A percentile compares a stretch with the other conserved stretches of the same genome.
phyloP scores from a whole-genome alignment of 2,113 vertebrate genomes.

The Microcebus lehilahytsara region DNA sequence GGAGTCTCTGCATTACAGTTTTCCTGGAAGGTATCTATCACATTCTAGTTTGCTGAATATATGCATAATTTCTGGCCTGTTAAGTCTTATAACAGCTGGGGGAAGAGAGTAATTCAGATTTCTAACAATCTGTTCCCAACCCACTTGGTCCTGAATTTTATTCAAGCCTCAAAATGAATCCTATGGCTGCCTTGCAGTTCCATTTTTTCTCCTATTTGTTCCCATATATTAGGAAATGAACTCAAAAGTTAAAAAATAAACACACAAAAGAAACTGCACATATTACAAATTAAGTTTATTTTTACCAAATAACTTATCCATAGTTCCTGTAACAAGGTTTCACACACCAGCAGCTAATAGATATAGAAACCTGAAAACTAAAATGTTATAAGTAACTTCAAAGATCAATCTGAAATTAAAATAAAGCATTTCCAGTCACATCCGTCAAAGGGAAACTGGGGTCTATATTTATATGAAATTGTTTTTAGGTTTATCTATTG shows the following conservation, averaged over 20 bases:
- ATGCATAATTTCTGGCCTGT: conserved; percentile 55
- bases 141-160: conserved; percentile 39
- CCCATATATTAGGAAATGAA: neutral
- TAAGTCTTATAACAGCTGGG: conserved; percentile 58
- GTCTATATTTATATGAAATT: neutral
- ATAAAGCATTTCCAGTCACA: neutral
- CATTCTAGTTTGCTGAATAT: conserved; percentile 53
- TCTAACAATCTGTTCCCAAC: conserved; percentile 69
- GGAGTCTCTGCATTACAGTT: neutral
- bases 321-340: conserved; percentile 4
- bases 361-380: neutral
- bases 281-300: neutral
- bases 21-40: conserved; percentile 12
- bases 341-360: neutral
- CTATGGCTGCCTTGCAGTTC: neutral
- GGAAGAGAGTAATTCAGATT: conserved; percentile 40
- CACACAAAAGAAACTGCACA: neutral
- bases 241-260: neutral
- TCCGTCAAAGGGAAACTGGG: neutral
- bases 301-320: neutral
- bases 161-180: conserved; percentile 30
- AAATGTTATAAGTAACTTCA: neutral
- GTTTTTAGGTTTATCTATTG: neutral
- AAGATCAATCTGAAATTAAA: conserved; percentile 35
- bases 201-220: neutral